A percentile compares a stretch with the other conserved stretches of the same genome.
phyloP scores from a whole-genome alignment of 2,797 vertebrate genomes.

The Liasis olivaceus region DNA sequence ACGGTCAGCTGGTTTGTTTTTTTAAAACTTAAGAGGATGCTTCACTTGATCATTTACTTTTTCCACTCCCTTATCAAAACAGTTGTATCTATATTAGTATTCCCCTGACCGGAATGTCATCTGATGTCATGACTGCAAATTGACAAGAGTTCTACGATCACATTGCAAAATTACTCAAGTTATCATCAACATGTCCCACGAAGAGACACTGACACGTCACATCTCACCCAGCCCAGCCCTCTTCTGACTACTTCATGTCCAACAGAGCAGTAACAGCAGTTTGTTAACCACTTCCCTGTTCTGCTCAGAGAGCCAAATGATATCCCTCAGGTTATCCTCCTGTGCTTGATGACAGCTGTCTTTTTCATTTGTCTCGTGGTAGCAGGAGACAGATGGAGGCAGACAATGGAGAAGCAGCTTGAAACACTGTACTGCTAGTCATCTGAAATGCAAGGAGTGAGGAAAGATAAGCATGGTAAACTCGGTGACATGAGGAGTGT shows the following conservation, averaged over 20 bases:
- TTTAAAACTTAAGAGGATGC: background rate
- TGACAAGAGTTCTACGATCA: background rate
- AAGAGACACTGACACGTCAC: background rate
- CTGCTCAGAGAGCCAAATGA: background rate
- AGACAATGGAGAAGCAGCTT: background rate
- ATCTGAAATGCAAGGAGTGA: conserved; percentile 14
- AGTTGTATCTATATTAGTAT: background rate
- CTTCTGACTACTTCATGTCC: background rate
- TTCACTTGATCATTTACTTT: background rate
- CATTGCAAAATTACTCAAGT: background rate
- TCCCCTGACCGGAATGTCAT: background rate
- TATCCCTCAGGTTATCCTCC: background rate
- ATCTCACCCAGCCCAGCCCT: background rate
- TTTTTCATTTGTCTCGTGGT: background rate
- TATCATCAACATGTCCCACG: background rate
- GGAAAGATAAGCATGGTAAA: conserved; percentile 9
- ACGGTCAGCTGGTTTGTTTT: background rate
- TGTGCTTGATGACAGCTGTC: background rate
- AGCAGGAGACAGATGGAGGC: background rate
- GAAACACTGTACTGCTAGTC: conserved; percentile 7
- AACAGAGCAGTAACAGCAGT: conserved; percentile 7
- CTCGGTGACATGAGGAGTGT: background rate
- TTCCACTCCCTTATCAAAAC: background rate
- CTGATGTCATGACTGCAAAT: background rate
- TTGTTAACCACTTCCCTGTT: conserved; percentile 1